Conservation (phyloP, 2,113 vertebrate species). For the Protobothrops flavoviridis region DNA sequence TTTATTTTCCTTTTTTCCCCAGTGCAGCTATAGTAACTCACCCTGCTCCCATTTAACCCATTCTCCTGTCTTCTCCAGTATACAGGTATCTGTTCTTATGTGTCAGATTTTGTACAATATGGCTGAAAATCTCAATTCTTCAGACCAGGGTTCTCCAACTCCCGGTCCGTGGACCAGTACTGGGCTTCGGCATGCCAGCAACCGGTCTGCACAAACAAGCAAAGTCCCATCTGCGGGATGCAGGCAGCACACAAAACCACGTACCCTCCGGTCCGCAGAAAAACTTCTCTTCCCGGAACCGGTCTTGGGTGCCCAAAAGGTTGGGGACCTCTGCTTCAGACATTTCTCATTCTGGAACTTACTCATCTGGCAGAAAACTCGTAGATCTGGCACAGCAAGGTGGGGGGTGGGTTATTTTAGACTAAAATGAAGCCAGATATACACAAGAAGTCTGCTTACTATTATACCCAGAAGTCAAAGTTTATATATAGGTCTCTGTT, state of each 20-base stretch:
- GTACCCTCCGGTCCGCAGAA: too few relatives aligned
- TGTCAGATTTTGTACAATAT: not conserved
- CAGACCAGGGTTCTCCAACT: not conserved
- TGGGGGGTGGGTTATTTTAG: not conserved
- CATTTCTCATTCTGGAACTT: not conserved
- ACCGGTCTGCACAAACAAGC: too few relatives aligned
- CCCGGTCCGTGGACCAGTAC: too few relatives aligned
- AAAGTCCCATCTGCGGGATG: too few relatives aligned
- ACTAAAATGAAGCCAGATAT: not conserved
- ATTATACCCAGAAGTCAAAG: not conserved
- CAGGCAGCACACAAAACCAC: too few relatives aligned
- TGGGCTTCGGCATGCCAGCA: too few relatives aligned
- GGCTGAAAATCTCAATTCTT: not conserved
- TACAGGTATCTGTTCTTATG: not conserved
- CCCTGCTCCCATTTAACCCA: not conserved
- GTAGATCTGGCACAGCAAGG: not conserved
- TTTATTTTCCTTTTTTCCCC: not conserved
- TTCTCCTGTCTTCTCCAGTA: not conserved
- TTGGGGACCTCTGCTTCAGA: too few relatives aligned
- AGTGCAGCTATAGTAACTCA: too few relatives aligned
- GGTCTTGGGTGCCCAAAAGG: too few relatives aligned
- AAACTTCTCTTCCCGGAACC: too few relatives aligned
- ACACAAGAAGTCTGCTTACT: not conserved
- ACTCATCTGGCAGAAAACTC: not conserved
- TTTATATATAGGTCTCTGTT: not conserved